Percentiles rank a stretch among this genome's conserved stretches.
phyloP scores from a whole-genome alignment of 2,797 vertebrate genomes.

The Perdix hodgsoniae region DNA sequence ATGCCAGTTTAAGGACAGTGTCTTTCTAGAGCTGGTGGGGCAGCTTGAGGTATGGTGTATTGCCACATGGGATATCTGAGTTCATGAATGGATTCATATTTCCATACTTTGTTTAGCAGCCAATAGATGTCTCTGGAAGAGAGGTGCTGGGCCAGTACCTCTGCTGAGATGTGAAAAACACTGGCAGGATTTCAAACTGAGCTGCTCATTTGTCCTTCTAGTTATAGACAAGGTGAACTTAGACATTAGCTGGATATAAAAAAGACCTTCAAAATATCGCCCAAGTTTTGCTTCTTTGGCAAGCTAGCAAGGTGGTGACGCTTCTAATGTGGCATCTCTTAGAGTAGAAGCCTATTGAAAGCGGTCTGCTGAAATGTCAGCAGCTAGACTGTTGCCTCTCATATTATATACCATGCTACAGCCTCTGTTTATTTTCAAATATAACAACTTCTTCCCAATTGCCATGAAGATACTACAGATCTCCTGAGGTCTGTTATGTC shows the following conservation, averaged over 20 bases:
- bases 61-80: conserved; percentile 58
- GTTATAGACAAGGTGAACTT: conserved; percentile 32
- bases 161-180: conserved; percentile 35
- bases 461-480: not conserved
- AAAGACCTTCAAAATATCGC: conserved; percentile 1
- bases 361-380: not conserved
- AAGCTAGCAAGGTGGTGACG: not conserved
- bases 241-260: not conserved
- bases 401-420: not conserved
- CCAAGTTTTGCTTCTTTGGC: not conserved
- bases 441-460: not conserved
- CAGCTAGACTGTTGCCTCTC: not conserved
- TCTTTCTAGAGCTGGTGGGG: conserved; percentile 62
- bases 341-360: not conserved
- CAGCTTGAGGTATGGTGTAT: conserved; percentile 41
- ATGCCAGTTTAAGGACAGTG: conserved; percentile 61
- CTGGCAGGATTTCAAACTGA: conserved; percentile 47
- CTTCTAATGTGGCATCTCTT: not conserved
- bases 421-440: not conserved
- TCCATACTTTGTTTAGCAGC: conserved; percentile 61
- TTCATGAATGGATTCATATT: conserved; percentile 80
- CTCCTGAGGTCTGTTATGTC: not conserved
- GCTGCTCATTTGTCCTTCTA: conserved; percentile 58
- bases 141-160: conserved; percentile 13
- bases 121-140: conserved; percentile 51